Evolutionary conservation across 2,797 vertebrate genomes (phyloP).

Genomic region (Propithecus deckenii): DNA sequence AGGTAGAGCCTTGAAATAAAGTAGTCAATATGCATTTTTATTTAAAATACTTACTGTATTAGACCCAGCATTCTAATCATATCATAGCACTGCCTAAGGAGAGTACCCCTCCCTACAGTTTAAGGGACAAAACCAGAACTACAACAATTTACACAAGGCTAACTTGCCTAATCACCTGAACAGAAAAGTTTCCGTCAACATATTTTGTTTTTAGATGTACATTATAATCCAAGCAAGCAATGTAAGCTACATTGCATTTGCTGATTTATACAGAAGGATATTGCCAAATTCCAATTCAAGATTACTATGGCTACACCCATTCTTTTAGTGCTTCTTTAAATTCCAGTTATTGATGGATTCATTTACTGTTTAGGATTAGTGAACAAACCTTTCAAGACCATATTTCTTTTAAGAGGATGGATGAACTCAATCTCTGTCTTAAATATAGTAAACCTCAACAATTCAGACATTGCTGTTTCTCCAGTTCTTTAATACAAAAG

Average conservation of each 20-base stretch:
- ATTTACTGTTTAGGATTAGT: neutral
- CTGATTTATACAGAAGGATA: conserved; percentile 46
- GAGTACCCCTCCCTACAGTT: neutral
- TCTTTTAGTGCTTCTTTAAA: conserved; percentile 23
- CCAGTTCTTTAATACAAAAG: neutral
- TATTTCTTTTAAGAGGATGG: neutral
- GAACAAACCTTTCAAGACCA: conserved; percentile 25
- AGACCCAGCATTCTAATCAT: neutral
- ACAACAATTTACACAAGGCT: neutral
- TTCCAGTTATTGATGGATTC: conserved; percentile 13
- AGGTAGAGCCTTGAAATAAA: neutral
- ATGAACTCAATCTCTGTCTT: neutral
- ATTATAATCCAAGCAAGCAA: conserved; percentile 20
- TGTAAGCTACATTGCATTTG: neutral
- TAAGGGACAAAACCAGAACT: neutral
- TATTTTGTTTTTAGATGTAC: conserved; percentile 15
- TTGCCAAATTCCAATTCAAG: conserved; percentile 28
- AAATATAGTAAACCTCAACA: neutral
- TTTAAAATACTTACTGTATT: conserved; percentile 10
- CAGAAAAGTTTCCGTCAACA: conserved; percentile 10
- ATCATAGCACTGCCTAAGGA: neutral
- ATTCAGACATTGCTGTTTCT: neutral
- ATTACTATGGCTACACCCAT: neutral
- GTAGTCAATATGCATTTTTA: neutral
- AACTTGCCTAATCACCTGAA: conserved; percentile 19